phyloP scores from a whole-genome alignment of 2,888 invertebrate genomes.

The Melinaea marsaeus region DNA sequence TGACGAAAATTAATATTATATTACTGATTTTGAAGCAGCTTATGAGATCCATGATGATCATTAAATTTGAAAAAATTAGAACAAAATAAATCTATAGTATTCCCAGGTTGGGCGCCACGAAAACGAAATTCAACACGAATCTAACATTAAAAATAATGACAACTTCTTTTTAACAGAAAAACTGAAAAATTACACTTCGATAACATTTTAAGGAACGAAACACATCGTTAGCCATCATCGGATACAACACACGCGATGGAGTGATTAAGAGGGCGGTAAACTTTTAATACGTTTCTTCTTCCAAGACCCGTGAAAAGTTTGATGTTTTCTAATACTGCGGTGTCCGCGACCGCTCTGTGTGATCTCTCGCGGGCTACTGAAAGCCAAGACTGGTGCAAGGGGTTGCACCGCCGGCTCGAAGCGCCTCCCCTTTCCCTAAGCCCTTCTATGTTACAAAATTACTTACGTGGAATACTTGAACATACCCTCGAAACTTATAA shows the following conservation, averaged over 20 bases:
- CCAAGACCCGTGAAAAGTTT: constrained; percentile 73
- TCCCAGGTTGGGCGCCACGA: constrained; percentile 19
- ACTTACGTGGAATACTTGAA: constrained; percentile 52
- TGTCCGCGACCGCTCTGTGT: constrained; percentile 47
- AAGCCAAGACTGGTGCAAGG: constrained; percentile 42
- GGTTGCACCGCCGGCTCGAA: constrained; percentile 46
- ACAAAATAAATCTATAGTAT: not conserved
- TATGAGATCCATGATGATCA: constrained; percentile 6
- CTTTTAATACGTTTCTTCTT: constrained; percentile 53
- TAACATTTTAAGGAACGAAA: constrained; percentile 48
- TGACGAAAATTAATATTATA: constrained; percentile 20
- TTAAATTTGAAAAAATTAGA: not conserved
- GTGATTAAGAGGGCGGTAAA: constrained; percentile 61
- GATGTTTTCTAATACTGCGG: constrained; percentile 37
- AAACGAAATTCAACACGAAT: constrained; percentile 11
- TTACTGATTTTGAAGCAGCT: constrained; percentile 18
- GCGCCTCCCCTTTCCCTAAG: constrained; percentile 60
- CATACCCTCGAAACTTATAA: constrained; percentile 44
- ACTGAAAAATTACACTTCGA: constrained; percentile 28
- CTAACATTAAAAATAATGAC: constrained; percentile 21
- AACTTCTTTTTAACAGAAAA: constrained; percentile 25
- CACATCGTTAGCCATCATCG: constrained; percentile 46
- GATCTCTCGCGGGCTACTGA: constrained; percentile 55
- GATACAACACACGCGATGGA: constrained; percentile 67
- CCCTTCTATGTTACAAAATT: constrained; percentile 51